Evolutionary conservation across 2,113 vertebrate genomes (phyloP), one percentile per base, ranked within the genome.

Genomic region (Thymallus thymallus): DNA sequence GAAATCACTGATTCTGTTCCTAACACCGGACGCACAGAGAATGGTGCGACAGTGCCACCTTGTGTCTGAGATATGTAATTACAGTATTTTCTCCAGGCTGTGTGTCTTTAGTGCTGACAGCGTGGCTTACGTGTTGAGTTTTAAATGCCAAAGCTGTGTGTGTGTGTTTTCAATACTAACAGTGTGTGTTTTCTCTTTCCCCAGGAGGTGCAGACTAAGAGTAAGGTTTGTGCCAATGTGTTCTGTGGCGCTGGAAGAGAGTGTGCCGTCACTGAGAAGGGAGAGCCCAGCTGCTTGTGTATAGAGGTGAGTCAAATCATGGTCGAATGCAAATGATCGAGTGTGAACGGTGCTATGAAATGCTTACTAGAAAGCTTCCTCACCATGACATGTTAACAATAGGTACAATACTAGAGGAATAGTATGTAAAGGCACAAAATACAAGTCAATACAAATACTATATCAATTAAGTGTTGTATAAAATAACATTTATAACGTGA

Each of bases 171-270:
- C 35, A 61, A 24, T 46, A 22, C 6, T 18, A n/a, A 22, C 16
- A n/a, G 14, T 32, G n/a, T 66, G 7, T 69, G 12, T 73, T 13
- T 51, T 4, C 2, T 35, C 3, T 51, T 74, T 79, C 75, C 90
- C 91, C 94, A 98, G 92, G 96, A 98, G 82, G 75, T 89, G 61
- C 94, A 93, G 85, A 99, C 96, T 92, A 99, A 99, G 87, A 98
- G 97, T 80, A 98, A 98, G 93, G 95, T 99, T 79, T 99, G 98
- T 66, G 98, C 98, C 88, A 99, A 99, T 60, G 98, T 99, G 77
- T 99, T 99, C 89, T 99, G 98, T 0, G 98, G 98, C 71, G 98
- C 98, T 0, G 98, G 98, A 24, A 93, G 98, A 70, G 98, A 99
- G 77, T 99, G 98, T 69, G 91, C 97, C 0, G 93, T 99, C 65